Evolutionary conservation across 2,797 vertebrate species (phyloP).

Genomic region (Micromesistius poutassou): DNA sequence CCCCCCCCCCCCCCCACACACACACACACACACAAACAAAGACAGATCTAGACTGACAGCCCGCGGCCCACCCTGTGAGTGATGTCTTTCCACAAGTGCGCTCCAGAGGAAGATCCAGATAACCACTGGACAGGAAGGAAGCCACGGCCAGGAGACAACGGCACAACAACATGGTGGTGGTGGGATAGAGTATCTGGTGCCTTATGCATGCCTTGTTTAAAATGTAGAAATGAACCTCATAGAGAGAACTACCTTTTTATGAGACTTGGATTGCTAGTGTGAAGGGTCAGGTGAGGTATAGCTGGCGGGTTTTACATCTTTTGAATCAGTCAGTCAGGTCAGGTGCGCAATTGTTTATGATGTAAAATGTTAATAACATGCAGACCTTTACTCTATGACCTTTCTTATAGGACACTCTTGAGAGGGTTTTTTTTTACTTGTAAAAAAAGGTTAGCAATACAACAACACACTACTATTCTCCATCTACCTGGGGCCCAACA

Average conservation of each 20-base stretch:
- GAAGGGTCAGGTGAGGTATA: slow-evolving; percentile 24
- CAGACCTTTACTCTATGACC: slow-evolving; percentile 44
- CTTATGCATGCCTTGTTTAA: slow-evolving; percentile 5
- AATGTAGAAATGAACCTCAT: slow-evolving; percentile 21
- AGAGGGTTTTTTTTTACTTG: slow-evolving; percentile 21
- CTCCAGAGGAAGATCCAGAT: slow-evolving; percentile 33
- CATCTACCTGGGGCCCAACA: not conserved
- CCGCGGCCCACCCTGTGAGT: slow-evolving; percentile 35
- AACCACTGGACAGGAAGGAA: slow-evolving; percentile 13
- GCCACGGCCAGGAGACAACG: slow-evolving; percentile 9
- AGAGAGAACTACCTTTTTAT: slow-evolving; percentile 36
- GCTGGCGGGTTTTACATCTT: slow-evolving; percentile 24
- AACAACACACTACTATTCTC: not conserved
- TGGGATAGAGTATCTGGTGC: not conserved
- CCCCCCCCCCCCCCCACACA: not conserved
- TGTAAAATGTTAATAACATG: slow-evolving; percentile 52
- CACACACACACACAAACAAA: slow-evolving; percentile 52
- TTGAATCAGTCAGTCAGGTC: slow-evolving; percentile 29
- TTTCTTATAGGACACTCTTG: slow-evolving; percentile 32
- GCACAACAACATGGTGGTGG: not conserved
- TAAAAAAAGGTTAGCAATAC: slow-evolving; percentile 9
- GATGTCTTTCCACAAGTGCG: slow-evolving; percentile 37
- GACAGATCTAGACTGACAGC: slow-evolving; percentile 67
- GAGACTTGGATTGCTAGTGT: not conserved
- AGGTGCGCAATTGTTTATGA: slow-evolving; percentile 23